Evolutionary conservation across 2,888 invertebrate species (phyloP), one percentile per base, ranked within the genome.

Genomic region (Dicyrtomina minuta): DNA sequence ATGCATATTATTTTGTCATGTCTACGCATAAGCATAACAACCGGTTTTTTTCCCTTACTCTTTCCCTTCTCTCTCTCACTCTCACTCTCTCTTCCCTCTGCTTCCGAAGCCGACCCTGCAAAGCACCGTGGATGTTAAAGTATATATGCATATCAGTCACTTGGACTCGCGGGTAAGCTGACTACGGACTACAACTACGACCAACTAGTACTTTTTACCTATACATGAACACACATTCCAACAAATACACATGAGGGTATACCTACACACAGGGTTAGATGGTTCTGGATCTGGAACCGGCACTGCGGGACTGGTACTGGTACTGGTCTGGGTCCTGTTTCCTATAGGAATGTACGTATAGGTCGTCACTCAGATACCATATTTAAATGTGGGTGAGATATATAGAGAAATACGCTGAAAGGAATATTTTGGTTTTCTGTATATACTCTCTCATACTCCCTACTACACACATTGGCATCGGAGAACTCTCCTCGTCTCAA

Each of bases 361-460:
- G n/a, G n/a, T n/a, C n/a, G n/a, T n/a, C 60, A 60, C 26, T 43
- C 44, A 43, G 26, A 61, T 61, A 27, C 46, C 22, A 43, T 27
- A 46, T 61, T 61, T 46, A 61, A 61, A n/a, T 53, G 33, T 27
- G 58, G 41, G 17, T 15, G 46, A 46, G 20, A 20, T n/a, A 46
- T 20, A 46, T 46, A 20, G 5, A n/a, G n/a, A n/a, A n/a, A n/a
- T 17, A 4, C 5, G 13, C 46, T 20, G 33, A 33, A 27, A 33
- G 33, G 41, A 65, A 22, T 39, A 53, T 65, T 55, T 55, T 65
- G 65, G 65, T 65, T 65, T 65, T 22, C 24, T 65, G 39, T 55
- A 17, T 56, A 56, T 15, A 56, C 20, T 33, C 27, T 33, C 24
- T 43, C 44, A n/a, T n/a, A n/a, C n/a, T n/a, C n/a, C n/a, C n/a